Conservation (phyloP, 92 coral and sea anemone species). For the Actinostola sp. region DNA sequence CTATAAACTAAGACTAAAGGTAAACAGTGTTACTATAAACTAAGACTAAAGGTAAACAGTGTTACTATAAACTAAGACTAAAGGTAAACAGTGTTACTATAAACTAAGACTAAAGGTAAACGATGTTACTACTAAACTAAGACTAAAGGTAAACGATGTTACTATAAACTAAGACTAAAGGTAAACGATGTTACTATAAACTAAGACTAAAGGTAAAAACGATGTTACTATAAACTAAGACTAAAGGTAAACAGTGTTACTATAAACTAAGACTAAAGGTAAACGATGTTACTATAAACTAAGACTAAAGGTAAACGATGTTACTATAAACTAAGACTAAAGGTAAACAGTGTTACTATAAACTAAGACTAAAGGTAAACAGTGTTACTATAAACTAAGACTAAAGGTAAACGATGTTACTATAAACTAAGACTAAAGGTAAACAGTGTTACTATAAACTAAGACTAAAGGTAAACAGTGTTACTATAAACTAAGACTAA, state of each 20-base stretch:
- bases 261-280: too few species aligned
- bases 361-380: too few species aligned
- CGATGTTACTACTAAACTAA: too few species aligned
- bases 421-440: not conserved
- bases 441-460: not conserved
- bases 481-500: slow-evolving; percentile 84
- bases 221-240: too few species aligned
- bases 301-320: slow-evolving; percentile 77
- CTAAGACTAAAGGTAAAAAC: slow-evolving; percentile 81
- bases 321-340: too few species aligned
- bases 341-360: not conserved
- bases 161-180: too few species aligned
- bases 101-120: slow-evolving; percentile 85
- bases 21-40: too few species aligned
- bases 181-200: slow-evolving; percentile 94
- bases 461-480: too few species aligned
- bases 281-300: slow-evolving; percentile 95
- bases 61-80: too few species aligned
- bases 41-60: not conserved
- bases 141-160: not conserved
- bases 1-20: slow-evolving; percentile 88
- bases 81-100: slow-evolving; percentile 93
- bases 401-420: slow-evolving; percentile 83
- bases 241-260: not conserved
- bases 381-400: slow-evolving; percentile 88